phyloP scores from a whole-genome alignment of 2,113 vertebrate genomes.

The Mellivora capensis region DNA sequence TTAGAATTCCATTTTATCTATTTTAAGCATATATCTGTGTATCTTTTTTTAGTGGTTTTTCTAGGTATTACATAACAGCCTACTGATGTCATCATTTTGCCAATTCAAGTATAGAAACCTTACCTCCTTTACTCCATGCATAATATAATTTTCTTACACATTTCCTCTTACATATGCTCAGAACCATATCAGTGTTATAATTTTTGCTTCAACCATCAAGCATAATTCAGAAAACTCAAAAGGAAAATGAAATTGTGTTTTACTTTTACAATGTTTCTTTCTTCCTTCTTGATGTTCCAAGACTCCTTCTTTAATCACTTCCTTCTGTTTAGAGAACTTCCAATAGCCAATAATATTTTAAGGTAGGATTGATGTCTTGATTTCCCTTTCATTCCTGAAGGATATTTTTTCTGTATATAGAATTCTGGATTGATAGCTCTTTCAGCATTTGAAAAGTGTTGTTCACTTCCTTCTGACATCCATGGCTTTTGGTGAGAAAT shows the following conservation, averaged over 20 bases:
- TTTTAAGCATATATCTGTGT: not conserved
- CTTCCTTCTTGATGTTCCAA: not conserved
- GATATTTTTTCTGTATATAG: not conserved
- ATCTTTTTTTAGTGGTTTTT: not conserved
- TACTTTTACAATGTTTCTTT: not conserved
- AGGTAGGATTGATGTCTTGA: not conserved
- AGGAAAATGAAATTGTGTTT: not conserved
- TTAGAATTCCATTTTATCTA: not conserved
- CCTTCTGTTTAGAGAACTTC: not conserved
- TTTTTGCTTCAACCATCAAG: not conserved
- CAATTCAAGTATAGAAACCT: not conserved
- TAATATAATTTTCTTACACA: not conserved
- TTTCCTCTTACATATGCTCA: not conserved
- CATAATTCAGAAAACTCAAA: not conserved
- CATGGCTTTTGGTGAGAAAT: not conserved
- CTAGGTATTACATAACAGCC: not conserved
- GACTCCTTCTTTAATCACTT: not conserved
- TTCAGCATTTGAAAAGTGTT: not conserved
- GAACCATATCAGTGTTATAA: not conserved
- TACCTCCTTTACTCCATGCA: not conserved
- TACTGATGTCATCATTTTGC: not conserved
- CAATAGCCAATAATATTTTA: not conserved
- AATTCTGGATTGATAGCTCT: not conserved
- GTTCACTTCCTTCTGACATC: not conserved
- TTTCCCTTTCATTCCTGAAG: not conserved